phyloP scores from a whole-genome alignment of 2,113 vertebrate genomes.

The Lagenorhynchus albirostris region DNA sequence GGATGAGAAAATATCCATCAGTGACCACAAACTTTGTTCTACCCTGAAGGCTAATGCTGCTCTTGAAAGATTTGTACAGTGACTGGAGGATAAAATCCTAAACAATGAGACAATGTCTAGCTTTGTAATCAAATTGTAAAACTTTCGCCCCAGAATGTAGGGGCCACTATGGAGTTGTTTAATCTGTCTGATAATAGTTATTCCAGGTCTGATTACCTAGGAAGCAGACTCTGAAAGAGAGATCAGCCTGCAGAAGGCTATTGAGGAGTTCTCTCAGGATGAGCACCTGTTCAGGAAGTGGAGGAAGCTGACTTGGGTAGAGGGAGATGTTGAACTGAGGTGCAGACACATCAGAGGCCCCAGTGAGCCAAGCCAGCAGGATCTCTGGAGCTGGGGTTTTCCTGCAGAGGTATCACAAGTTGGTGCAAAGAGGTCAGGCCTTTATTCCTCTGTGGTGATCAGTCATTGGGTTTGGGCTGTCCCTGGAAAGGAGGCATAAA shows the following conservation, averaged over 20 bases:
- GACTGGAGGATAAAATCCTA: background rate
- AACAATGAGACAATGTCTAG: background rate
- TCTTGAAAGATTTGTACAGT: background rate
- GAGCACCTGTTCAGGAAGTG: rapidly evolving
- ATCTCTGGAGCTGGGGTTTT: background rate
- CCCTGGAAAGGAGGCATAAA: background rate
- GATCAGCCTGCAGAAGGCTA: background rate
- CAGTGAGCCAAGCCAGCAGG: background rate
- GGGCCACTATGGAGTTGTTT: background rate
- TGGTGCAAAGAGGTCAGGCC: background rate
- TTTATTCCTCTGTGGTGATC: background rate
- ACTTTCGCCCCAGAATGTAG: rapidly evolving
- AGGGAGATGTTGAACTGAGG: background rate
- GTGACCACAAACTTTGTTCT: background rate
- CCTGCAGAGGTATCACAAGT: background rate
- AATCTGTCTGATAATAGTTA: background rate
- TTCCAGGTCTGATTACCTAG: background rate
- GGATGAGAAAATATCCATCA: background rate
- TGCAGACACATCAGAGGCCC: background rate
- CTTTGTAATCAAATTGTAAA: background rate
- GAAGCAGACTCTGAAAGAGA: background rate
- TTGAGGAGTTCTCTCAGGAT: background rate
- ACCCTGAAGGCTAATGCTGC: background rate
- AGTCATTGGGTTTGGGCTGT: background rate
- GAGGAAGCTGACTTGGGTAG: background rate